Conservation (phyloP, 2,113 vertebrate genomes). For the Cromileptes altivelis region DNA sequence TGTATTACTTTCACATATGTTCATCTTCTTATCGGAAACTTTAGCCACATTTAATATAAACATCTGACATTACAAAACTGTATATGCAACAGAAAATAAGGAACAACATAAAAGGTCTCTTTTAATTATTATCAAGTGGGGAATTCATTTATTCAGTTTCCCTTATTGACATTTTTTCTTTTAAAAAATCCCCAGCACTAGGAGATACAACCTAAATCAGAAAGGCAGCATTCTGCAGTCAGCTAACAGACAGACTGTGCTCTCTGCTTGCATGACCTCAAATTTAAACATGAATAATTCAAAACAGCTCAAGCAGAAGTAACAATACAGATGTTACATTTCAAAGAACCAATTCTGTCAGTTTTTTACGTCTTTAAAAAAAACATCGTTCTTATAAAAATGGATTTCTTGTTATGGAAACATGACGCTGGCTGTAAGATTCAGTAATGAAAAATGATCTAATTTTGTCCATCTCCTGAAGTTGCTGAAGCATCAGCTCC, state of each 20-base stretch:
- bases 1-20: too few relatives aligned
- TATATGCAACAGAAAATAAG: too few relatives aligned
- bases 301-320: slow-evolving; percentile 28
- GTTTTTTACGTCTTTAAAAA: background rate
- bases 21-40: too few relatives aligned
- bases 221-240: slow-evolving; percentile 9
- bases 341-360: slow-evolving; percentile 1
- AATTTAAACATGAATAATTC: slow-evolving; percentile 51
- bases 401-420: slow-evolving; percentile 14
- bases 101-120: too few relatives aligned
- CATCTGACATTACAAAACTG: too few relatives aligned
- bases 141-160: background rate
- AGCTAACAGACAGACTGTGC: slow-evolving; percentile 13
- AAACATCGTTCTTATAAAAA: slow-evolving; percentile 12
- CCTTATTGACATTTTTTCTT: background rate
- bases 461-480: slow-evolving; percentile 23
- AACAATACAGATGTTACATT: slow-evolving; percentile 37
- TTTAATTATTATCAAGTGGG: background rate
- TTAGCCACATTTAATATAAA: too few relatives aligned
- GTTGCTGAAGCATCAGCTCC: slow-evolving; percentile 34
- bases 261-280: slow-evolving; percentile 31
- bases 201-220: slow-evolving; percentile 10
- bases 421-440: background rate
- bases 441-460: slow-evolving; percentile 31
- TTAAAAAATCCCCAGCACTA: background rate